Conservation (phyloP, 2,113 vertebrate species). For the Dipodomys merriami region DNA sequence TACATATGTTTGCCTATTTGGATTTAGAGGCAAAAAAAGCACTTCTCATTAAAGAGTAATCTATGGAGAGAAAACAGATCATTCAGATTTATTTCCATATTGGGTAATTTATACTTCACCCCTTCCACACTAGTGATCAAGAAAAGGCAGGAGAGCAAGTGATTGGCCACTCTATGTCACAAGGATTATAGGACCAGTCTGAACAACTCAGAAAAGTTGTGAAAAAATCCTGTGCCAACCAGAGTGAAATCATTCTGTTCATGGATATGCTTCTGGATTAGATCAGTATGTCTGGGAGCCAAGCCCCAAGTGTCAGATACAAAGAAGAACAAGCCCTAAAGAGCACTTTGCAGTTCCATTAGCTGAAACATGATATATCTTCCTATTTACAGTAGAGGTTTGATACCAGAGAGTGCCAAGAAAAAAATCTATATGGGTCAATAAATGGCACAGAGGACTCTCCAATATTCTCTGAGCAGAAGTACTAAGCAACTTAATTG, state of each 20-base stretch:
- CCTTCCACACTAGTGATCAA: slow-evolving; percentile 12
- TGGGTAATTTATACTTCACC: slow-evolving; percentile 39
- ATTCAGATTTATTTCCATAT: neutral
- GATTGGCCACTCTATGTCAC: neutral
- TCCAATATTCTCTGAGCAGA: neutral
- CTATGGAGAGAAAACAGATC: neutral
- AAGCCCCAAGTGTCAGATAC: neutral
- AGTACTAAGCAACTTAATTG: neutral
- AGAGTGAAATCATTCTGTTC: slow-evolving; percentile 11
- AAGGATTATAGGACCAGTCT: neutral
- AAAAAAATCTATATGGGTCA: slow-evolving; percentile 44
- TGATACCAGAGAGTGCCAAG: neutral
- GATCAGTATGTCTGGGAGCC: neutral
- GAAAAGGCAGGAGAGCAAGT: slow-evolving; percentile 6
- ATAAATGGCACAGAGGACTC: neutral
- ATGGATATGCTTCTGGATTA: neutral
- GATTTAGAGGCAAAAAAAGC: neutral
- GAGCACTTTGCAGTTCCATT: slow-evolving; percentile 52
- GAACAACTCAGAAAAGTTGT: neutral
- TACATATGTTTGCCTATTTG: neutral
- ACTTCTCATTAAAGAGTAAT: neutral
- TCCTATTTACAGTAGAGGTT: neutral
- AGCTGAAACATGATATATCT: neutral
- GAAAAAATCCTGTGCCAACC: neutral
- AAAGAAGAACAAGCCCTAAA: slow-evolving; percentile 38